phyloP scores from a whole-genome alignment of 2,797 vertebrate species.

The Takifugu ocellatus region DNA sequence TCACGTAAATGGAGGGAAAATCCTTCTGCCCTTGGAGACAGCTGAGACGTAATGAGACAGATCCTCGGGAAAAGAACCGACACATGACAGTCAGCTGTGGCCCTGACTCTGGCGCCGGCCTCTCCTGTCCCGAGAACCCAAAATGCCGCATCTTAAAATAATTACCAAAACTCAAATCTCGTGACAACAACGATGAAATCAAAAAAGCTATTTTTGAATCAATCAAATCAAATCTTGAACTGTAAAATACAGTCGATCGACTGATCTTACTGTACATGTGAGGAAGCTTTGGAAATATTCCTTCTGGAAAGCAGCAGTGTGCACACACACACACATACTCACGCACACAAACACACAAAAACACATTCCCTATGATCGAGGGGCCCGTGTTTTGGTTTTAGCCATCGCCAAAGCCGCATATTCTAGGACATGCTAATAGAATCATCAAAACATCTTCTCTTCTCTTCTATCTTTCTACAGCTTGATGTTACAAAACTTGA shows the following conservation, averaged over 20 bases:
- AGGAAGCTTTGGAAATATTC: too few relatives aligned
- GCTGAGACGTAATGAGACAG: background rate
- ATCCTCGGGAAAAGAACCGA: constrained; percentile 16
- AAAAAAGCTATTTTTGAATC: background rate
- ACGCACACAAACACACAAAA: too few relatives aligned
- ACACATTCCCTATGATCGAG: too few relatives aligned
- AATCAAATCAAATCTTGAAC: too few relatives aligned
- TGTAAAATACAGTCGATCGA: too few relatives aligned
- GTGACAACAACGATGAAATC: constrained; percentile 13
- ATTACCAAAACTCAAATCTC: constrained; percentile 17
- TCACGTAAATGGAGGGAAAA: too few relatives aligned
- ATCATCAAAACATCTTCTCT: too few relatives aligned
- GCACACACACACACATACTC: too few relatives aligned
- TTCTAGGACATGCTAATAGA: too few relatives aligned
- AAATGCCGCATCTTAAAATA: constrained; percentile 4
- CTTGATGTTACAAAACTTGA: background rate
- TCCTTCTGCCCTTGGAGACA: background rate
- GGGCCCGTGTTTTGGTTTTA: background rate
- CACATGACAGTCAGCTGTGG: constrained; percentile 8
- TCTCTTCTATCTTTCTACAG: too few relatives aligned
- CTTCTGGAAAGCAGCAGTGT: too few relatives aligned
- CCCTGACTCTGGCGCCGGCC: constrained; percentile 7
- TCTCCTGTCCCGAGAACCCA: background rate
- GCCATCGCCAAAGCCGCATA: background rate
- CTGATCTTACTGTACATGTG: too few relatives aligned